phyloP scores from a whole-genome alignment of 2,113 vertebrate species.

The Catharus fuscescens region DNA sequence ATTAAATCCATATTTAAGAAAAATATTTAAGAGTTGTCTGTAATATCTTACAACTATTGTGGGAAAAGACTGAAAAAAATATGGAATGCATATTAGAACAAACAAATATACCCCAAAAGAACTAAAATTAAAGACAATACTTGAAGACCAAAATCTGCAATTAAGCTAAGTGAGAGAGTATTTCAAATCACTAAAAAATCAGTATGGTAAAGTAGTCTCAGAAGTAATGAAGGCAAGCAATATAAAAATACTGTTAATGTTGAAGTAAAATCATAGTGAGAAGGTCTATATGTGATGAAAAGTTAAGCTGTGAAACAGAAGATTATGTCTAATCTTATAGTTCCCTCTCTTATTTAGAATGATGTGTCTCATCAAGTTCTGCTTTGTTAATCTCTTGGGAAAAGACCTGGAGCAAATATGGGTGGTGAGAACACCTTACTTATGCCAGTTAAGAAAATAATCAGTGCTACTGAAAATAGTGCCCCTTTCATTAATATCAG shows the following conservation, averaged over 20 bases:
- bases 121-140: neutral
- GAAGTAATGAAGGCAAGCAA: neutral
- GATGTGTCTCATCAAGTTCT: neutral
- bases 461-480: neutral
- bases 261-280: neutral
- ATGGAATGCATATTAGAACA: neutral
- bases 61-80: constrained; percentile 5
- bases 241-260: neutral
- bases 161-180: neutral
- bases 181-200: neutral
- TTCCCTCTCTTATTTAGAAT: neutral
- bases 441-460: constrained; percentile 13
- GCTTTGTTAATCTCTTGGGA: neutral
- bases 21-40: constrained; percentile 13
- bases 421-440: neutral
- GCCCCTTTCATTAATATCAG: neutral
- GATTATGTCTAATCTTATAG: neutral
- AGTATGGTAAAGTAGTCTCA: neutral
- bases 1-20: neutral
- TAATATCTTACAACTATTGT: neutral
- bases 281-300: neutral
- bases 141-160: neutral
- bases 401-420: neutral
- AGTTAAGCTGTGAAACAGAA: neutral
- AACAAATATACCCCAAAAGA: neutral